A percentile compares a stretch with the other conserved stretches of the same genome.
Evolutionary conservation across 2,888 invertebrate species (phyloP).

Genomic region (Amphipoea lucens): DNA sequence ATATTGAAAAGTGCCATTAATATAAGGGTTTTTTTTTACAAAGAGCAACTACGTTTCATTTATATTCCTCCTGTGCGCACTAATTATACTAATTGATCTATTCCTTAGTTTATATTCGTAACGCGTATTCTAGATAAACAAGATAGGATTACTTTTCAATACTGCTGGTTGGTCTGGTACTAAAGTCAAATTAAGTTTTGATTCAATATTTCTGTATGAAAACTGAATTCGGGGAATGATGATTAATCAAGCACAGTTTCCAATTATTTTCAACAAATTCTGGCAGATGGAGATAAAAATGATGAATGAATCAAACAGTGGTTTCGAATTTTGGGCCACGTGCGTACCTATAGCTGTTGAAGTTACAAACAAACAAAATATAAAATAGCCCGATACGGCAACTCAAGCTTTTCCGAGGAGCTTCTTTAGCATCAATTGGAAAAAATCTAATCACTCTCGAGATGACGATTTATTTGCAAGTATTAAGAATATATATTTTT

Average conservation of each 20-base stretch:
- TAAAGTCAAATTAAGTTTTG: slow-evolving; percentile 12
- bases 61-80: slow-evolving; percentile 48
- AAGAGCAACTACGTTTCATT: slow-evolving; percentile 26
- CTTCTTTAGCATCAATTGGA: neutral
- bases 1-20: slow-evolving; percentile 18
- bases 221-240: neutral
- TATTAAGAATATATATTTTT: neutral
- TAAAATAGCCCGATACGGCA: neutral
- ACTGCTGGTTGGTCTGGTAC: slow-evolving; percentile 2
- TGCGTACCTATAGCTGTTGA: neutral
- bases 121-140: slow-evolving; percentile 48
- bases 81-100: slow-evolving; percentile 60
- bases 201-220: neutral
- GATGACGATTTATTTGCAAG: neutral
- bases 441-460: neutral
- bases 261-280: neutral
- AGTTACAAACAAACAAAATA: neutral
- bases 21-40: slow-evolving; percentile 24
- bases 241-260: neutral
- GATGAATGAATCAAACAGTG: neutral
- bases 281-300: neutral
- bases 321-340: neutral
- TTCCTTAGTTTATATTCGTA: slow-evolving; percentile 51
- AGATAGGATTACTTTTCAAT: slow-evolving; percentile 43
- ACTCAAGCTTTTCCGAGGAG: neutral